A percentile compares a stretch with the other conserved stretches of the same genome.
phyloP scores from a whole-genome alignment of 1,140 invertebrate species.

The Ostrea edulis region DNA sequence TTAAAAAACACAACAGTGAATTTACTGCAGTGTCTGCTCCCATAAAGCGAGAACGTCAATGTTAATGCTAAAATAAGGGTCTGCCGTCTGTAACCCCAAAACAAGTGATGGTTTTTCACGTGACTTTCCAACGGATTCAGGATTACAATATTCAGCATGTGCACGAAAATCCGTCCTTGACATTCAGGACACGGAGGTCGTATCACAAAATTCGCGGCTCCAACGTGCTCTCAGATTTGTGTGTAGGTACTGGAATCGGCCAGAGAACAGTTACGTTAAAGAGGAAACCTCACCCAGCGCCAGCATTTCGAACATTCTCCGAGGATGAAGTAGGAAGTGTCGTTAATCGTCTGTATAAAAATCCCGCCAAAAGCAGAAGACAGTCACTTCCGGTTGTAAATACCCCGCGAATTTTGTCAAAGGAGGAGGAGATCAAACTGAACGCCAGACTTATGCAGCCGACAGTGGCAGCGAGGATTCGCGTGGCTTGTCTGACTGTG shows the following conservation, averaged over 20 bases:
- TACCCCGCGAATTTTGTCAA: not conserved
- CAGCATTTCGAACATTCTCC: not conserved
- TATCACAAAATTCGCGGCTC: not conserved
- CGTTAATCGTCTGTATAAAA: slow-evolving; percentile 1
- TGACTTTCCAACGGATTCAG: not conserved
- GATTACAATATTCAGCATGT: slow-evolving; percentile 7
- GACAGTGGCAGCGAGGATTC: not conserved
- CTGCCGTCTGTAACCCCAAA: too few species aligned
- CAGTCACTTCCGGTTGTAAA: not conserved
- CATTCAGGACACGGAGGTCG: not conserved
- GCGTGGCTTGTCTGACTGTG: not conserved
- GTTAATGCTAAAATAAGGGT: too few species aligned
- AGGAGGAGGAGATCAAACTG: not conserved
- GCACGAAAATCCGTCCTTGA: not conserved
- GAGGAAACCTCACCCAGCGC: not conserved
- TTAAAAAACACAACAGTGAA: too few species aligned
- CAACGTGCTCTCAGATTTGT: not conserved
- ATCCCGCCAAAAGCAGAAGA: not conserved
- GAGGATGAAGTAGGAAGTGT: not conserved
- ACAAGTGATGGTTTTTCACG: not conserved
- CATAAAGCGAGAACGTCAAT: too few species aligned
- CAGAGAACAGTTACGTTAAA: not conserved
- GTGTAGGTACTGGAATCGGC: not conserved
- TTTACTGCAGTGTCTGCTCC: too few species aligned
- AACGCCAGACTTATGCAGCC: slow-evolving; percentile 2